phyloP scores from a whole-genome alignment of 2,113 vertebrate species.

The Galbula dea region DNA sequence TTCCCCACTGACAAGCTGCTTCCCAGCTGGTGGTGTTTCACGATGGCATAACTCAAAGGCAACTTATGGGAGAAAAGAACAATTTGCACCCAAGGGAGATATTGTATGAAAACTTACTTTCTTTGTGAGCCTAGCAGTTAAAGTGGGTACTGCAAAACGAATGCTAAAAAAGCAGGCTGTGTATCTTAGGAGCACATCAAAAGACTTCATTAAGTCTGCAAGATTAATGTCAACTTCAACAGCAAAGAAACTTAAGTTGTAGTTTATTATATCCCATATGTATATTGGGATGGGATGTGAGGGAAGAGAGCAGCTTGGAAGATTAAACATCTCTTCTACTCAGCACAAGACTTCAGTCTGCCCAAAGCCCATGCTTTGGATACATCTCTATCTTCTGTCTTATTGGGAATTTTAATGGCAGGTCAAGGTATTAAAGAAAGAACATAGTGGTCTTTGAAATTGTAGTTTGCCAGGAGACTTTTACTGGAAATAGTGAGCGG shows the following conservation, averaged over 20 bases:
- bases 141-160: neutral
- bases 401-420: neutral
- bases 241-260: neutral
- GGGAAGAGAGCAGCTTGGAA: neutral
- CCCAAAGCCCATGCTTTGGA: neutral
- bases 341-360: neutral
- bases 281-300: neutral
- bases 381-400: neutral
- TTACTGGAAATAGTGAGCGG: neutral
- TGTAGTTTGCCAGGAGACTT: neutral
- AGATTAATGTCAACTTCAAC: slow-evolving; percentile 35
- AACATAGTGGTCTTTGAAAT: neutral
- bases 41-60: slow-evolving; percentile 33
- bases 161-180: neutral
- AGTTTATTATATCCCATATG: neutral
- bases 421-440: neutral
- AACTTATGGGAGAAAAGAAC: slow-evolving; percentile 37
- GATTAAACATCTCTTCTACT: neutral
- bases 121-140: neutral
- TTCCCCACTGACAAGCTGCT: slow-evolving; percentile 27
- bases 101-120: neutral
- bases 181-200: neutral
- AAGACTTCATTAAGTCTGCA: slow-evolving; percentile 19
- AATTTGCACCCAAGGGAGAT: slow-evolving; percentile 25
- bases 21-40: neutral